These are phyloP conservation scores for Icerya purchasi DNA, from an alignment of 2,888 invertebrate genomes.

Conservation along the genomic window DNA sequence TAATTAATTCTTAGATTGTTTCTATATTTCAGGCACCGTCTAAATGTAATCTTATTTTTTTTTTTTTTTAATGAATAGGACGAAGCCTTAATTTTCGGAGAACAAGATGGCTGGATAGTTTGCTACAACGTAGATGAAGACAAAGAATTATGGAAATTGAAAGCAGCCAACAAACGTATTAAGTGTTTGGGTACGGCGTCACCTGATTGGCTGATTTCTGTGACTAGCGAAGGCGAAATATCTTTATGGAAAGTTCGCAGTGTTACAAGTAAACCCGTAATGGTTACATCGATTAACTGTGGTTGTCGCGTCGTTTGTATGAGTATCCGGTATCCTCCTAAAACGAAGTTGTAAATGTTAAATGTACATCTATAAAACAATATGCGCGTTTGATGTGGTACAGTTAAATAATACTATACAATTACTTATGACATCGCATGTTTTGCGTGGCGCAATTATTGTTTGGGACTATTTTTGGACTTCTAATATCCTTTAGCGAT, in stretches of 20 bases:
- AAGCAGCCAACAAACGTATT: background rate
- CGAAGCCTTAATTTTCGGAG: background rate
- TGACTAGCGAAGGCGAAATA: background rate
- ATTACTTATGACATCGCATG: too few relatives aligned
- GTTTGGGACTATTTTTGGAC: too few relatives aligned
- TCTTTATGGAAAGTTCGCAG: background rate
- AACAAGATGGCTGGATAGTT: background rate
- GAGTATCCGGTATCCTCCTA: background rate
- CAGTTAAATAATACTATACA: too few relatives aligned
- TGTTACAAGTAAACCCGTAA: background rate
- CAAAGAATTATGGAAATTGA: background rate
- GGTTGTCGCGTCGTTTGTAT: background rate
- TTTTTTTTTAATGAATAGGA: too few relatives aligned
- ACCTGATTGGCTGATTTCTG: background rate
- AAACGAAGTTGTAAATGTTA: background rate
- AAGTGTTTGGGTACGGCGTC: background rate
- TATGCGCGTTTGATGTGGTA: too few relatives aligned
- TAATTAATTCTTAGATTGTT: too few relatives aligned
- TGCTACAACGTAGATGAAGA: background rate
- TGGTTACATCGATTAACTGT: background rate
- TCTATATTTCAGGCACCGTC: too few relatives aligned
- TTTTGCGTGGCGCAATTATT: too few relatives aligned
- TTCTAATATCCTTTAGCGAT: too few relatives aligned
- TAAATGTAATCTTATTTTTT: too few relatives aligned
- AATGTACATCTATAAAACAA: too few relatives aligned